A percentile compares a stretch with the other conserved stretches of the same genome.
These are phyloP conservation scores for Polyploca ridens DNA, from an alignment of 2,888 invertebrate species.

Conservation along the genomic window DNA sequence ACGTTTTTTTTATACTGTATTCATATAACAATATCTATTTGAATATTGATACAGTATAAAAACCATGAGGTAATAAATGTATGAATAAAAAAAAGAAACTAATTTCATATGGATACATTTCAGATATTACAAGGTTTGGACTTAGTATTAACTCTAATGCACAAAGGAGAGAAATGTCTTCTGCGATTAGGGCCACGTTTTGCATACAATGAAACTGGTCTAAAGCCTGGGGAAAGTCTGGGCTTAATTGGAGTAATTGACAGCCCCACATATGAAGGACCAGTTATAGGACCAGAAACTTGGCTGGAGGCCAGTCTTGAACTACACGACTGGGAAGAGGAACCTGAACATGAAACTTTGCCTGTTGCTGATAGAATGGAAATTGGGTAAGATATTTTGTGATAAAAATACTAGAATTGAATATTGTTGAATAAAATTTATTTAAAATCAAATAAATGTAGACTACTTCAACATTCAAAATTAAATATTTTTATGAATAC, in stretches of 20 bases:
- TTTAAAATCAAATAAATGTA: too few species aligned
- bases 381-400: slow-evolving; percentile 85
- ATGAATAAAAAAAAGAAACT: too few species aligned
- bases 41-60: too few species aligned
- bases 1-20: too few species aligned
- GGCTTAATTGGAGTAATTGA: slow-evolving; percentile 68
- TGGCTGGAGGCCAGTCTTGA: slow-evolving; percentile 89
- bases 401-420: neutral
- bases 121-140: slow-evolving; percentile 92
- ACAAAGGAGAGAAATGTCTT: slow-evolving; percentile 90
- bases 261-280: slow-evolving; percentile 67
- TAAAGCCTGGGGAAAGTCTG: slow-evolving; percentile 77
- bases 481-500: too few species aligned
- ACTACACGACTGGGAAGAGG: slow-evolving; percentile 87
- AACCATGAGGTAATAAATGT: too few species aligned
- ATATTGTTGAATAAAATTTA: too few species aligned
- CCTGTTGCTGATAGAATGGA: slow-evolving; percentile 87
- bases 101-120: slow-evolving; percentile 22
- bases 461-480: too few species aligned
- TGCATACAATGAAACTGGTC: slow-evolving; percentile 91
- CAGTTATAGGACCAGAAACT: slow-evolving; percentile 87
- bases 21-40: too few species aligned
- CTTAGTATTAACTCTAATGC: slow-evolving; percentile 93
- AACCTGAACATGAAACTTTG: slow-evolving; percentile 88
- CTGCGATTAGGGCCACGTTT: slow-evolving; percentile 91